Evolutionary conservation across 37 sponge, comb jelly and placozoan genomes (phyloP).

Genomic region (Agelas oroides): DNA sequence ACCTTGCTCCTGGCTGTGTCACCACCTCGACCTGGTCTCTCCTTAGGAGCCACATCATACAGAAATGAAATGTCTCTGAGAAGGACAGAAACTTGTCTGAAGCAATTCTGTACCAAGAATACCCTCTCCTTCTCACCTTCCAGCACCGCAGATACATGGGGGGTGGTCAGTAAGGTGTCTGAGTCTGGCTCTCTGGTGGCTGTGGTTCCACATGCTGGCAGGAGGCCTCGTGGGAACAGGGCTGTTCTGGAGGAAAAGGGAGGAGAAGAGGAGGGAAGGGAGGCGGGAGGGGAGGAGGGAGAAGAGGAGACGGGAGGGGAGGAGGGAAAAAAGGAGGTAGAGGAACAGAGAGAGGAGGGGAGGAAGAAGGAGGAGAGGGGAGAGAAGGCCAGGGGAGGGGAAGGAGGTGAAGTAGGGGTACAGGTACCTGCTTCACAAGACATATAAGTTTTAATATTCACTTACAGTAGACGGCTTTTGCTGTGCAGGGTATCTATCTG

Average conservation of each 20-base stretch:
- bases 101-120: neutral
- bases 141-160: slow-evolving; percentile 96
- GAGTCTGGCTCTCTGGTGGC: slow-evolving; percentile 65
- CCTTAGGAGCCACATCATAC: slow-evolving; percentile 57
- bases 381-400: too few species aligned
- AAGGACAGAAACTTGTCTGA: neutral
- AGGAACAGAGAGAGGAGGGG: too few species aligned
- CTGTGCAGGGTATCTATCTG: too few species aligned
- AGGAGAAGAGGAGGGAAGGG: neutral
- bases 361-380: too few species aligned
- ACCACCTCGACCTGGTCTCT: neutral
- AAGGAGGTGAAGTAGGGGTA: too few species aligned
- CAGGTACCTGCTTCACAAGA: neutral
- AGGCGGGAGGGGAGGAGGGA: too few species aligned
- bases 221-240: slow-evolving; percentile 48
- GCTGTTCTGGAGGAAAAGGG: too few species aligned
- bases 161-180: slow-evolving; percentile 88
- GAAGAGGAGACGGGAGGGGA: neutral
- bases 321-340: neutral
- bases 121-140: slow-evolving; percentile 47
- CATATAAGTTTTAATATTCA: too few species aligned
- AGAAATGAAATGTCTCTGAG: slow-evolving; percentile 90
- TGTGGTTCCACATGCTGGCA: slow-evolving; percentile 89
- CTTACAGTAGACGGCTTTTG: too few species aligned
- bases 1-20: too few species aligned